These are phyloP conservation scores for Vicugna pacos DNA, from an alignment of 2,113 vertebrate genomes.

Conservation along the genomic window DNA sequence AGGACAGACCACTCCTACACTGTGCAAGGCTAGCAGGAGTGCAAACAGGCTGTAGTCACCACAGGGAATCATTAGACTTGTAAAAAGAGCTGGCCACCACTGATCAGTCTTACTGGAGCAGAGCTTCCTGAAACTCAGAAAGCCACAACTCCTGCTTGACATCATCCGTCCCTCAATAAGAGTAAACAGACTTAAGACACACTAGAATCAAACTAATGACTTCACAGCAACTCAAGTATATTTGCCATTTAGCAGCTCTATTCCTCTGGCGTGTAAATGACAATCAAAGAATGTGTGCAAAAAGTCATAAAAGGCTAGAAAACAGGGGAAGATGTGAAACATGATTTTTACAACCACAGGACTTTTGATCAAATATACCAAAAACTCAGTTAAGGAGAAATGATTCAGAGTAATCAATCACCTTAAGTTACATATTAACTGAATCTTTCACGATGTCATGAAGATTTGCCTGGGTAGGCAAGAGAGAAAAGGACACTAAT, in stretches of 20 bases:
- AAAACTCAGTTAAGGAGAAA: not conserved
- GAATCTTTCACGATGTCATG: not conserved
- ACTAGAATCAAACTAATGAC: not conserved
- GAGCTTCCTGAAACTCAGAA: conserved; percentile 35
- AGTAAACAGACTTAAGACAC: not conserved
- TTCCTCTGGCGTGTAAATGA: not conserved
- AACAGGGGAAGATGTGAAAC: not conserved
- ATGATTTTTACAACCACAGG: not conserved
- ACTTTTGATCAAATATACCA: not conserved
- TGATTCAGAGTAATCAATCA: not conserved
- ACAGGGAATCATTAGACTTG: not conserved
- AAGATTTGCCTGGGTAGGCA: not conserved
- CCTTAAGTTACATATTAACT: not conserved
- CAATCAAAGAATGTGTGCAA: not conserved
- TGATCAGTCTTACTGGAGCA: not conserved
- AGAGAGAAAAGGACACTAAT: not conserved
- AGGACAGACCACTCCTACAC: not conserved
- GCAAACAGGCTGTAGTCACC: not conserved
- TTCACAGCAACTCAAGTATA: not conserved
- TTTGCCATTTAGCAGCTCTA: not conserved
- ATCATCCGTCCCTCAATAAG: not conserved
- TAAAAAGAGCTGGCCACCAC: not conserved
- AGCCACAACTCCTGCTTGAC: not conserved
- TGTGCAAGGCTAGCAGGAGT: not conserved
- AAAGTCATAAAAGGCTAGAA: not conserved